Evolutionary conservation across 2,888 invertebrate species (phyloP), one percentile per base, ranked within the genome.

Genomic region (Pristionchus fissidentatus): DNA sequence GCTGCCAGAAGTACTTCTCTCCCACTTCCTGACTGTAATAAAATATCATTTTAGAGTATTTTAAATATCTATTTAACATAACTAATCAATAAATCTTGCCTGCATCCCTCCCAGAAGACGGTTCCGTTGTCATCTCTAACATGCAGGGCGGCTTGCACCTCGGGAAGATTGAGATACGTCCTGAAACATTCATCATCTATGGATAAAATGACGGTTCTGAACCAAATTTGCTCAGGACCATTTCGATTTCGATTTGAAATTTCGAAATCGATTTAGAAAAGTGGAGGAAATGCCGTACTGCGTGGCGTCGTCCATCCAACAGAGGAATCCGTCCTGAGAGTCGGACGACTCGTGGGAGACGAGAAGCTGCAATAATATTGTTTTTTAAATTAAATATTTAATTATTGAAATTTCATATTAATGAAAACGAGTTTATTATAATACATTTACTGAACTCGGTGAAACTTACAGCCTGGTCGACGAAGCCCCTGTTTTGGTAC

Each of bases 271-370:
- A 49, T 49, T 19, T 49, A 49, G 49, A 15, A 49, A 49, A 49
- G 19, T 49, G 19, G 10, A 49, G 49, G 10, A 49, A 49, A 49
- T 19, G 49, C 5, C 52, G 10, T 55, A 70, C 83, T 49, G 38
- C 15, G 73, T 49, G 1, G 49, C 55, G 41, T 73, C 70, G 41
- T 55, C 83, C 49, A 57, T 55, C 83, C 83, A 87, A 73, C 87
- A 87, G 15, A 85, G 85, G 83, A 87, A 87, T 38, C 86, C 86
- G 55, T 83, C 84, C 60, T 80, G 79, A 38, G 66, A 78, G 82
- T 85, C 85, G 46, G 85, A 84, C 0, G 85, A 80, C 15, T 85
- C 83, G 78, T 29, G 49, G 2, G 60, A 66, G 29, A 84, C 81
- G 41, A 84, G 70, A 4, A 35, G 38, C 83, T 83, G 70, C 8